These are phyloP conservation scores for Ochotona princeps DNA, from an alignment of 2,113 vertebrate genomes.

Conservation along the genomic window DNA sequence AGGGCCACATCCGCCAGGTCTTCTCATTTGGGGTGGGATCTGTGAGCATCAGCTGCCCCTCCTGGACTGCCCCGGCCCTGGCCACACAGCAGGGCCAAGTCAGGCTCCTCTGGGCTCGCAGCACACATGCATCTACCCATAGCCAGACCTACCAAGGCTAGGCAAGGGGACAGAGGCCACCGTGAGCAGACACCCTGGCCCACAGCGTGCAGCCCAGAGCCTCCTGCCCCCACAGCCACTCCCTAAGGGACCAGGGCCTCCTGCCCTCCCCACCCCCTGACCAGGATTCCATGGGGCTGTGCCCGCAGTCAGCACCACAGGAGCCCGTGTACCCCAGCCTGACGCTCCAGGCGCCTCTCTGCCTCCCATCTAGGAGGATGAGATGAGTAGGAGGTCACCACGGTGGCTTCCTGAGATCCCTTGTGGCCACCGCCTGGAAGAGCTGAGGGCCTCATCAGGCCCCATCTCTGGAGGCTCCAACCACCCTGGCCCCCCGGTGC, in stretches of 20 bases:
- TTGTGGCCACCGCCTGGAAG: not conserved
- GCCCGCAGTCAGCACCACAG: too few relatives aligned
- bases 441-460: not conserved
- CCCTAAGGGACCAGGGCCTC: too few relatives aligned
- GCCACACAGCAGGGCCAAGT: not conserved
- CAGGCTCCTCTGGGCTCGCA: accelerated
- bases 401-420: accelerated
- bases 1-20: accelerated
- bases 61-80: not conserved
- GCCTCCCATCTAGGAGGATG: accelerated
- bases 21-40: accelerated
- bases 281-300: too few relatives aligned
- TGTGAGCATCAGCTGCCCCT: not conserved
- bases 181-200: too few relatives aligned
- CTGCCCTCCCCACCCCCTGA: too few relatives aligned
- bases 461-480: accelerated
- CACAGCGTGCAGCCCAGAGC: too few relatives aligned
- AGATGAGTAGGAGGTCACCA: not conserved
- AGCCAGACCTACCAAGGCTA: not conserved
- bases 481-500: accelerated
- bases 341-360: accelerated
- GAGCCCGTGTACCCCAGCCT: accelerated
- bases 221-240: too few relatives aligned
- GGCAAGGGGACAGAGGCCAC: not conserved
- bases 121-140: not conserved